Evolutionary conservation across 2,113 vertebrate genomes (phyloP).

Genomic region (Hystrix brachyura): DNA sequence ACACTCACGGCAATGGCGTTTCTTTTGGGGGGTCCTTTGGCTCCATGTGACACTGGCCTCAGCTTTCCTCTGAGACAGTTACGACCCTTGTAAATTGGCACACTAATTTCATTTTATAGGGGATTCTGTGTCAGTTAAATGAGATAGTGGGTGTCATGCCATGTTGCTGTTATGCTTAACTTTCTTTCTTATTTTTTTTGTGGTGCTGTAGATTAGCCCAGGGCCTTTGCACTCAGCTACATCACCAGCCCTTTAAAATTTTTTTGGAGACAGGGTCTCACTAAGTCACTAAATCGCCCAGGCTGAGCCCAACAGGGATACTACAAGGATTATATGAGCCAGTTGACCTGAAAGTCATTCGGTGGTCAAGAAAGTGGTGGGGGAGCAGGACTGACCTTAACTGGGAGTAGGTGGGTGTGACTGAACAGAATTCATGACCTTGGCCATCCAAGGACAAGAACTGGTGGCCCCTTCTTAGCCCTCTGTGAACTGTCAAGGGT

Average conservation of each 20-base stretch:
- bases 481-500: neutral
- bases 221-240: neutral
- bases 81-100: neutral
- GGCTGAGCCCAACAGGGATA: neutral
- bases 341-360: neutral
- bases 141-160: neutral
- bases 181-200: neutral
- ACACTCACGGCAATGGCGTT: accelerated
- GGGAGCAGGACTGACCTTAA: neutral
- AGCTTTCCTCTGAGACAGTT: neutral
- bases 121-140: neutral
- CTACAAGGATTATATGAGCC: neutral
- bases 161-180: neutral
- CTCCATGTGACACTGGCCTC: neutral
- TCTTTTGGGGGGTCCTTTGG: neutral
- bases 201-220: neutral
- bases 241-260: neutral
- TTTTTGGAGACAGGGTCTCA: neutral
- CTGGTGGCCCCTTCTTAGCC: neutral
- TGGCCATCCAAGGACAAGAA: neutral
- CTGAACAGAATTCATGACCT: neutral
- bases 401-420: neutral
- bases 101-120: neutral
- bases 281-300: neutral
- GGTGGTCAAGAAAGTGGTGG: neutral